These are phyloP conservation scores for Stegophylla sp. DNA, from an alignment of 2,888 invertebrate genomes.

Conservation along the genomic window DNA sequence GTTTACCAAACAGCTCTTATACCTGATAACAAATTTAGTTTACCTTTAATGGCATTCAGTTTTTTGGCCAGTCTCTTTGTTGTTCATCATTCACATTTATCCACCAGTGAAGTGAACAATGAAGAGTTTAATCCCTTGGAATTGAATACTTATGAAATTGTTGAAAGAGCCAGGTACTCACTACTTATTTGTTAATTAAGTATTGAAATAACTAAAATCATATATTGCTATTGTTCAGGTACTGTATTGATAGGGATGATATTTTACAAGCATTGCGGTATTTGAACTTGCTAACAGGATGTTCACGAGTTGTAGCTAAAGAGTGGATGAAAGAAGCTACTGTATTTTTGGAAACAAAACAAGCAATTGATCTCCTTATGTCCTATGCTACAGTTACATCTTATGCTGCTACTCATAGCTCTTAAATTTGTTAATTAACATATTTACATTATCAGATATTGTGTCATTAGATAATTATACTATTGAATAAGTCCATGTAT, in stretches of 20 bases:
- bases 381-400: slow-evolving; percentile 50
- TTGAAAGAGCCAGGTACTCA: slow-evolving; percentile 58
- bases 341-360: slow-evolving; percentile 59
- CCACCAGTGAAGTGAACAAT: slow-evolving; percentile 50
- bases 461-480: slow-evolving; percentile 24
- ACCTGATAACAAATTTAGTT: slow-evolving; percentile 42
- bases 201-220: neutral
- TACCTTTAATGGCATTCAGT: slow-evolving; percentile 52
- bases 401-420: neutral
- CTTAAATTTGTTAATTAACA: slow-evolving; percentile 26
- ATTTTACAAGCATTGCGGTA: slow-evolving; percentile 58
- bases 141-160: slow-evolving; percentile 57
- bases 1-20: slow-evolving; percentile 85
- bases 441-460: neutral
- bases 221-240: slow-evolving; percentile 25
- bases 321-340: slow-evolving; percentile 60
- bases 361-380: slow-evolving; percentile 54
- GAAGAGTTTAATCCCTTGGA: slow-evolving; percentile 53
- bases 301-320: slow-evolving; percentile 53
- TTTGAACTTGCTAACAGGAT: slow-evolving; percentile 59
- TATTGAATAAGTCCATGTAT: slow-evolving; percentile 13
- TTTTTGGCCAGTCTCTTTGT: slow-evolving; percentile 44
- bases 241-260: slow-evolving; percentile 58
- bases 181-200: slow-evolving; percentile 28
- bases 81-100: slow-evolving; percentile 51